These are phyloP conservation scores for Alca torda DNA, from an alignment of 2,797 vertebrate species.

Conservation along the genomic window DNA sequence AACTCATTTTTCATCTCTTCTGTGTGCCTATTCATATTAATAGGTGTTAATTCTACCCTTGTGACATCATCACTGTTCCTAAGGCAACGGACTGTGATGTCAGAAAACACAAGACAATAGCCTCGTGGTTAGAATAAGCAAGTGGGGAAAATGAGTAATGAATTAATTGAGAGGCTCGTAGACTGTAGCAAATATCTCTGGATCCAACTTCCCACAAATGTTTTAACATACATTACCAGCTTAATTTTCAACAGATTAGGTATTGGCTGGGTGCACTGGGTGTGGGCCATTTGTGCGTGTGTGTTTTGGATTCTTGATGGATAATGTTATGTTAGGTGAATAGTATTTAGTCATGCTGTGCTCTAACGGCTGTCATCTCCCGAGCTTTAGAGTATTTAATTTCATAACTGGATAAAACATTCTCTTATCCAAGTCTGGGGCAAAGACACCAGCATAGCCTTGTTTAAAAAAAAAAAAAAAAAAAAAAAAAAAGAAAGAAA, in stretches of 20 bases:
- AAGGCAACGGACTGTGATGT: constrained; percentile 48
- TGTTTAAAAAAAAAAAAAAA: too few species aligned
- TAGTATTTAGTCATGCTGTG: neutral
- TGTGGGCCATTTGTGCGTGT: neutral
- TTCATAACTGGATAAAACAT: neutral
- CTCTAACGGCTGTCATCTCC: neutral
- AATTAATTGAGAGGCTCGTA: neutral
- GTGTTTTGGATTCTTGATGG: neutral
- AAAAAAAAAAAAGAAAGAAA: too few species aligned
- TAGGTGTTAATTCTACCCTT: constrained; percentile 47
- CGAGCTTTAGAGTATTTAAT: neutral
- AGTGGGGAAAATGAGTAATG: constrained; percentile 9
- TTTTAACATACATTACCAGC: neutral
- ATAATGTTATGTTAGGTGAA: neutral
- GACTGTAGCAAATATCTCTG: neutral
- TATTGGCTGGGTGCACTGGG: neutral
- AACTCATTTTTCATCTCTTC: constrained; percentile 57
- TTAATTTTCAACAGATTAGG: neutral
- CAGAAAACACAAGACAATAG: constrained; percentile 63
- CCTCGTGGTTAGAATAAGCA: neutral
- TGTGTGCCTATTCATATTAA: neutral
- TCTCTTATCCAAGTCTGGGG: neutral
- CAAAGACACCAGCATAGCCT: neutral
- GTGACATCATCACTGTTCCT: constrained; percentile 56
- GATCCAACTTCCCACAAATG: neutral